Conservation (phyloP, 1,140 invertebrate species). For the Caenorhabditis brenneri region DNA sequence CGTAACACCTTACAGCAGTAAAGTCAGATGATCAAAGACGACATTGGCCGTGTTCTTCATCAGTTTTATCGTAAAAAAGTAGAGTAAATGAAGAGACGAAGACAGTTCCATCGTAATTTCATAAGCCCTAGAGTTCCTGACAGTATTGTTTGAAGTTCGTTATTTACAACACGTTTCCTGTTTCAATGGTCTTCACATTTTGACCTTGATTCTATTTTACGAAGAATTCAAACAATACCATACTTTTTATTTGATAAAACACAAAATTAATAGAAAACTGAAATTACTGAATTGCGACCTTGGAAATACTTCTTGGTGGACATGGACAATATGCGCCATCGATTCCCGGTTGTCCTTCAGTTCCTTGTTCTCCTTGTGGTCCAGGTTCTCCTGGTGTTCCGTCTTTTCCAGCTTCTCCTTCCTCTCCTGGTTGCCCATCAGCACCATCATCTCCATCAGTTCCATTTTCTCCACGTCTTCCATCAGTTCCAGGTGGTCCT, state of each 20-base stretch:
- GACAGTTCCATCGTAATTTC: constrained; percentile 17
- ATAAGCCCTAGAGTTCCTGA: not conserved
- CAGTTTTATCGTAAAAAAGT: not conserved
- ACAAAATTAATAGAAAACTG: not conserved
- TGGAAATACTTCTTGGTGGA: constrained; percentile 34
- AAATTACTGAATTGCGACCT: constrained; percentile 18
- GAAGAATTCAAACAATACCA: not conserved
- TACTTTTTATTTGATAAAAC: not conserved
- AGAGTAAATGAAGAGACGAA: not conserved
- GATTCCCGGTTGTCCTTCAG: not conserved
- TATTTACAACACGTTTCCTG: constrained; percentile 2
- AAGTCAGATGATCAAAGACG: constrained; percentile 30
- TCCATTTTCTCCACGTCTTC: constrained; percentile 54
- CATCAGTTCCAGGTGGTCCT: constrained; percentile 56
- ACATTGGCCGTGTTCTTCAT: not conserved
- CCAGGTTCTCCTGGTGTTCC: not conserved
- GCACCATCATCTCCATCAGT: not conserved
- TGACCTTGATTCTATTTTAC: not conserved
- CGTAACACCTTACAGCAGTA: not conserved
- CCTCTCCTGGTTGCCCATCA: constrained; percentile 4
- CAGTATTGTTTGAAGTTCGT: not conserved
- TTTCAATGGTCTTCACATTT: constrained; percentile 2
- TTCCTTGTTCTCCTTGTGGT: constrained; percentile 20
- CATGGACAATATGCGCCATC: constrained; percentile 17
- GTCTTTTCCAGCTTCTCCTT: constrained; percentile 15